Conservation (phyloP, 30 jellyfish, hydroid and myxozoan genomes). For the Aurelia aurita region DNA sequence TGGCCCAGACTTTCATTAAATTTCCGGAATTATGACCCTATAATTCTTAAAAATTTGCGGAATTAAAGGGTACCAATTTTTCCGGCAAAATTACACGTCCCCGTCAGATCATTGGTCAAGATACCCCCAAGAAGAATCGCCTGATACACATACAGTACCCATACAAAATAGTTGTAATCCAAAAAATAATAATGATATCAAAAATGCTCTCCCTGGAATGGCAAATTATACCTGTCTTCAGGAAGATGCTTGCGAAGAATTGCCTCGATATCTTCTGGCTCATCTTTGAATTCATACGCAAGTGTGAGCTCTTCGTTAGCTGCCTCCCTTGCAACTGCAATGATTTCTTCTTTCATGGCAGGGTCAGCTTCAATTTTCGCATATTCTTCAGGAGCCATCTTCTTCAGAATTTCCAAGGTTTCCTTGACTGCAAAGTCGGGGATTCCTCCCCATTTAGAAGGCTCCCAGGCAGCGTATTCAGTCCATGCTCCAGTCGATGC, state of each 20-base stretch:
- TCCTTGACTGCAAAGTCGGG: not conserved
- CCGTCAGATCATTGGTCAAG: no score
- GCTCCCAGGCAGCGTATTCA: not conserved
- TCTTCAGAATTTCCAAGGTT: not conserved
- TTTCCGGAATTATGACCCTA: no score
- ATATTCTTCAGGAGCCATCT: not conserved
- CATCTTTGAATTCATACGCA: not conserved
- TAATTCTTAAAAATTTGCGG: no score
- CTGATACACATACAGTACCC: no score
- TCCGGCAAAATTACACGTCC: no score
- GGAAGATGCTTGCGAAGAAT: not conserved
- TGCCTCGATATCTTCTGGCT: not conserved
- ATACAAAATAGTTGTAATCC: not conserved
- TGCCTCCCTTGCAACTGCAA: not conserved
- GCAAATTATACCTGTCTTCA: not conserved
- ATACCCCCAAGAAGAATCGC: no score
- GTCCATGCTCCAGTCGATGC: not conserved
- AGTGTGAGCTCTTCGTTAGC: not conserved
- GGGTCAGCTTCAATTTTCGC: constrained; percentile 1
- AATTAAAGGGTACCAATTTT: no score
- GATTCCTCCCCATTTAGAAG: not conserved
- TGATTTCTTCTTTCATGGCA: not conserved
- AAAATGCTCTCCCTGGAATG: no score
- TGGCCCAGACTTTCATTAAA: no score
- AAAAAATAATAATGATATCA: no score